Conservation (phyloP, 2,888 invertebrate species). For the Lasioglossum pauxillum region DNA sequence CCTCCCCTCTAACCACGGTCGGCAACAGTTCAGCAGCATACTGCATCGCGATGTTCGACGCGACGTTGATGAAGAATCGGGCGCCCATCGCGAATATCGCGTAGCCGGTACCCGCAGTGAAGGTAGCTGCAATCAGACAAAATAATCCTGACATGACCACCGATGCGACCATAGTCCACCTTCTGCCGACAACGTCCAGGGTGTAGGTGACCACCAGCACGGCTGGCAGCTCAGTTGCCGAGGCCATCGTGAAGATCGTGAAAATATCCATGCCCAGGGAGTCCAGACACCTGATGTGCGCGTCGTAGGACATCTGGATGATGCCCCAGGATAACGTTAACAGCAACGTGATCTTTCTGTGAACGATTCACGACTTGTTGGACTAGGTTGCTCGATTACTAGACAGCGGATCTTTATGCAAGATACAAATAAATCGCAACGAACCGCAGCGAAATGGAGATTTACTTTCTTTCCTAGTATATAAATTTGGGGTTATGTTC, state of each 20-base stretch:
- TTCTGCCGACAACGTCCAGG: slow-evolving; percentile 90
- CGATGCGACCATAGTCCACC: slow-evolving; percentile 86
- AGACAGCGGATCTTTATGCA: no score
- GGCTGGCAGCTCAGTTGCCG: slow-evolving; percentile 92
- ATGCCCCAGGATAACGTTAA: slow-evolving; percentile 87
- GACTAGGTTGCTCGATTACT: not conserved
- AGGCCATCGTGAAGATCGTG: slow-evolving; percentile 92
- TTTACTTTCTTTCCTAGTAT: no score
- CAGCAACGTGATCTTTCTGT: slow-evolving; percentile 60
- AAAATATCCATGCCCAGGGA: slow-evolving; percentile 91
- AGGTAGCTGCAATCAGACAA: slow-evolving; percentile 31
- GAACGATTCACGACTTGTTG: not conserved
- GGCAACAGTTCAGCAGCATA: slow-evolving; percentile 94
- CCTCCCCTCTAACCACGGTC: slow-evolving; percentile 93
- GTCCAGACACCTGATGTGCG: slow-evolving; percentile 93
- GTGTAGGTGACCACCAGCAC: slow-evolving; percentile 90
- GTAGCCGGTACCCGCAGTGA: slow-evolving; percentile 88
- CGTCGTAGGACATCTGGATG: slow-evolving; percentile 92
- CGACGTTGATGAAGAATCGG: slow-evolving; percentile 92
- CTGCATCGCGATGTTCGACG: slow-evolving; percentile 94
- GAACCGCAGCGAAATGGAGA: no score
- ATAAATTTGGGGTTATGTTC: no score
- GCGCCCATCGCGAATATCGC: slow-evolving; percentile 91
- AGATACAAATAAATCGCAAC: no score
- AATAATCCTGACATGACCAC: slow-evolving; percentile 32